Base-by-base conservation (phyloP, 2,797 vertebrate species). In the Naso thynnoides region DNA sequence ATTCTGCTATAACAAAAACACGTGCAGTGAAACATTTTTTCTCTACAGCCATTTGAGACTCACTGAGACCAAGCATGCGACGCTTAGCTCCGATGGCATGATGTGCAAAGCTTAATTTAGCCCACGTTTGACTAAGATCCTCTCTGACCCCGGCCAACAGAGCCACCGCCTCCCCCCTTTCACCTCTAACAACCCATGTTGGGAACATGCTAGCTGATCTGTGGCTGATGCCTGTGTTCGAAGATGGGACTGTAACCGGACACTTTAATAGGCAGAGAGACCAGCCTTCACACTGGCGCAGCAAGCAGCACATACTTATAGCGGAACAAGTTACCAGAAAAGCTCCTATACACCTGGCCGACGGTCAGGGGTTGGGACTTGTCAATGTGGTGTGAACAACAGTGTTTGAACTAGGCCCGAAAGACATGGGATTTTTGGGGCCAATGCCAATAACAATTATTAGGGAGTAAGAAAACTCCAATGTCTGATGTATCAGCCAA, bases 81-180 rank as follows among this genome's bases (percentile, higher is more conserved):
- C 33, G 23, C 56, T 59, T 6, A 60, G 79, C 56, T 79, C 50
- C 78, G 56, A 83, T 83, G 56, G 74, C 86, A 73, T 24, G 15
- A 71, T 16, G 56, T 66, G 55, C 71, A 18, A 72, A 61, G 83
- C 91, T 92, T 88, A 83, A 92, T 90, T 92, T 95, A 94, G 93
- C 86, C 62, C 69, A 6, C 14, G 27, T 24, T 29, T 61, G 62
- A 73, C 57, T 54, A 72, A 77, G 57, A 54, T 70, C 71, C 77
- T 87, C 61, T 26, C 27, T 89, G 76, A 84, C 86, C 79, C 75
- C 50, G 21, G 19, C 14, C 61, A 27, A 55, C 68, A 70, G 56
- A 80, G 31, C 44, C 72, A 65, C 70, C 59, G 26, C 67, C 36
- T 19, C 60, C 64, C 72, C 47, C 48, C 33, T 21, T 24, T 48